phyloP scores from a whole-genome alignment of 2,797 vertebrate species.

The Hoplostethus atlanticus region DNA sequence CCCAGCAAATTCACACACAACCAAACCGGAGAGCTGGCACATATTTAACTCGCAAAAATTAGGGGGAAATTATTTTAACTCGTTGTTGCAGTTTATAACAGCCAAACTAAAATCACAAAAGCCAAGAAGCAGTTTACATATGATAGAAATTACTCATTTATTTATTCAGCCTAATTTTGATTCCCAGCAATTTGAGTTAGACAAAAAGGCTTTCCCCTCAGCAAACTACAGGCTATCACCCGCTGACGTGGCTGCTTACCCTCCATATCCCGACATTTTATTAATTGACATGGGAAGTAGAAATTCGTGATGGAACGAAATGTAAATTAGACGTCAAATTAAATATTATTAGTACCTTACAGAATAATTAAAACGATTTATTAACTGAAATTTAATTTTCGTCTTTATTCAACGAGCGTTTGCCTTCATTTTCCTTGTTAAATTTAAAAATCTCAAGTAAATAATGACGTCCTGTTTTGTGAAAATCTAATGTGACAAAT shows the following conservation, averaged over 20 bases:
- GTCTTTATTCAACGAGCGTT: too few species aligned
- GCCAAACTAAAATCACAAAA: slow-evolving; percentile 27
- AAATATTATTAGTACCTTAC: neutral
- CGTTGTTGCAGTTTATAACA: slow-evolving; percentile 41
- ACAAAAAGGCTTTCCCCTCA: slow-evolving; percentile 1
- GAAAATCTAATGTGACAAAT: neutral
- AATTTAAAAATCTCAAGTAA: neutral
- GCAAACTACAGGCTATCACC: neutral
- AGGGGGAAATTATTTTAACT: slow-evolving; percentile 56
- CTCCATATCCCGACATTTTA: neutral
- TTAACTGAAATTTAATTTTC: too few species aligned
- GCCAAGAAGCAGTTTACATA: slow-evolving; percentile 13
- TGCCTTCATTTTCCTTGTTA: neutral
- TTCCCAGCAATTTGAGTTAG: slow-evolving; percentile 15
- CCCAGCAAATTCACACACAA: slow-evolving; percentile 52
- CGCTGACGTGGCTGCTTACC: slow-evolving; percentile 45
- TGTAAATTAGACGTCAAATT: neutral
- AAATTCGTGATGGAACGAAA: neutral
- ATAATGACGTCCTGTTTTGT: neutral
- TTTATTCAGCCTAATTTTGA: neutral
- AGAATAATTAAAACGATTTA: neutral
- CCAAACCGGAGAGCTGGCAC: slow-evolving; percentile 44
- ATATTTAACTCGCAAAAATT: slow-evolving; percentile 21
- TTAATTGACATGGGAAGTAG: slow-evolving; percentile 4
- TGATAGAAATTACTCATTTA: neutral